Base-by-base conservation (phyloP, 2,888 invertebrate genomes). In the Bimastos eiseni region DNA sequence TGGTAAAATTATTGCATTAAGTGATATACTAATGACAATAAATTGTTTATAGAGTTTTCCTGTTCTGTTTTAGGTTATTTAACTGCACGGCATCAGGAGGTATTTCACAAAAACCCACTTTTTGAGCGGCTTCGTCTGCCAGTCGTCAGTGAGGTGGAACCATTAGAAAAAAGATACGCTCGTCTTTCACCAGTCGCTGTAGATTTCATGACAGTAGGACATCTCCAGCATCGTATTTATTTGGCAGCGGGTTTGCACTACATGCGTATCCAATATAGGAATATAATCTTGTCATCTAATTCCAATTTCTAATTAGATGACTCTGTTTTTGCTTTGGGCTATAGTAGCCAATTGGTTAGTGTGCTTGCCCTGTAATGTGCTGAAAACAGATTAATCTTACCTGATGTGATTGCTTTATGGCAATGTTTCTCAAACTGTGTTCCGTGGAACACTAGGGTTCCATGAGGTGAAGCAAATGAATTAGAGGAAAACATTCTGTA, bases 191-290 rank as follows among this genome's bases (percentile, higher is more conserved):
- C 92, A 30, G 92, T 93, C 41, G 96, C 97, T 88, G 96, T 98
- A 94, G 98, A 98, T 95, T 97, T 98, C 95, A 96, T 98, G 94
- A 97, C 97, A 96, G 98, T 97, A 95, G 94, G 93, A 41, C 6
- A 36, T 90, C 88, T 30, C 8, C 70, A 70, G 70, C 70, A 70
- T 70, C n/a, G 13, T 70, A n/a, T 70, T n/a, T 70, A 70, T 70
- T 70, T 70, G 30, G 30, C 8, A 17, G n/a, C n/a, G 30, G 70
- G 70, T n/a, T 49, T 70, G 70, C 11, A 70, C 70, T 13, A 70
- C 70, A n/a, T 70, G 70, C n/a, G n/a, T 70, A 15, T 49, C 24
- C 24, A 24, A 15, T 6, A 30, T n/a, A n/a, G n/a, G 11, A 24
- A n/a, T n/a, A 5, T n/a, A n/a, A 70, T 11, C 70, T n/a, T 70